Percentiles rank a stretch among this genome's conserved stretches.
These are phyloP conservation scores for Vanacampus margaritifer DNA, from an alignment of 2,113 vertebrate species.

Conservation along the genomic window DNA sequence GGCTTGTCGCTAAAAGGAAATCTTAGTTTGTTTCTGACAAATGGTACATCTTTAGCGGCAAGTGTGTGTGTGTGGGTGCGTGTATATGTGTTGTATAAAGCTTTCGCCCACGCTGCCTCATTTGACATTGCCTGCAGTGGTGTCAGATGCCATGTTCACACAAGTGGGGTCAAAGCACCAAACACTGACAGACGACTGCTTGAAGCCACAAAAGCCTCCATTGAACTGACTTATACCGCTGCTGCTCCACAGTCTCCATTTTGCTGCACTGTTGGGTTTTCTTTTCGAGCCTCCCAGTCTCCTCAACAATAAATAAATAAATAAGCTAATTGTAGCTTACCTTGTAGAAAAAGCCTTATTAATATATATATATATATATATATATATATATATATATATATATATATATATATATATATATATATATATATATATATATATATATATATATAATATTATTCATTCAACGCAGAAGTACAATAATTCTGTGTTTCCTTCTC, in stretches of 20 bases:
- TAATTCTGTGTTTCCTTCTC: no score
- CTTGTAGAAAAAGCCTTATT: no score
- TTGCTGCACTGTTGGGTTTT: neutral
- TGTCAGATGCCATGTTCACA: conserved; percentile 61
- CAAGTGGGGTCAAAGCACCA: conserved; percentile 64
- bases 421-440: no score
- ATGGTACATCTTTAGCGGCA: conserved; percentile 46
- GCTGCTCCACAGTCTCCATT: neutral
- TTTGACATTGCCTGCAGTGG: conserved; percentile 67
- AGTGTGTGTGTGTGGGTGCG: neutral
- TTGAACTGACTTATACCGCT: neutral
- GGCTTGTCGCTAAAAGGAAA: conserved; percentile 46
- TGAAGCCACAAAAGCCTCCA: conserved; percentile 36
- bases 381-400: no score
- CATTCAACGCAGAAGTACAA: no score
- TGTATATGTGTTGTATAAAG: neutral
- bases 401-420: no score
- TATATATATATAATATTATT: no score
- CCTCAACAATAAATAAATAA: neutral
- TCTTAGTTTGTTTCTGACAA: conserved; percentile 59
- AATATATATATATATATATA: no score
- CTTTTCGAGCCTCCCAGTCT: neutral
- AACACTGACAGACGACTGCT: conserved; percentile 64
- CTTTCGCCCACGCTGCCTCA: conserved; percentile 56
- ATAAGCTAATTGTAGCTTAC: no score